These are phyloP conservation scores for Spilarctia lutea DNA, from an alignment of 2,888 invertebrate species.

Conservation along the genomic window DNA sequence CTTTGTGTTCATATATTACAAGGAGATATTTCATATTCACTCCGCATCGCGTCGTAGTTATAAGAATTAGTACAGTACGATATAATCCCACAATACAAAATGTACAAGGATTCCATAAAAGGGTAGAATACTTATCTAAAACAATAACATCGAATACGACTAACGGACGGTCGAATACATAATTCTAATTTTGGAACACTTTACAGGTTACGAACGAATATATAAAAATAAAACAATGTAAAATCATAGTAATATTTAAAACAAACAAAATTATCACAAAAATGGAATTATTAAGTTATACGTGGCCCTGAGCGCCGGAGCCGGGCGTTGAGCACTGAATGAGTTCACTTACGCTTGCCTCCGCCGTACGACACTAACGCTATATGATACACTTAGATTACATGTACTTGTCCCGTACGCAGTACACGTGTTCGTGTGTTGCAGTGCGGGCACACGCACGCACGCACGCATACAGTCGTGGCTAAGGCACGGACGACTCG, in stretches of 20 bases:
- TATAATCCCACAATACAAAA: constrained; percentile 39
- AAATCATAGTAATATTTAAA: constrained; percentile 20
- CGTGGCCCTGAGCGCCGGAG: constrained; percentile 32
- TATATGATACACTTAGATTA: constrained; percentile 41
- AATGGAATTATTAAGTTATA: constrained; percentile 32
- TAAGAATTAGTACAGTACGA: constrained; percentile 32
- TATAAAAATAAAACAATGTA: constrained; percentile 24
- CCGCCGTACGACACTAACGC: constrained; percentile 5
- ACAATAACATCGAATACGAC: constrained; percentile 42
- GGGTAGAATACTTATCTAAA: constrained; percentile 27
- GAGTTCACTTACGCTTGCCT: constrained; percentile 16
- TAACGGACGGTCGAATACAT: constrained; percentile 50
- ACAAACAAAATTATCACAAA: constrained; percentile 30
- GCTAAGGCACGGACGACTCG: constrained; percentile 73
- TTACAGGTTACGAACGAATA: constrained; percentile 29
- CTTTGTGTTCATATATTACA: constrained; percentile 16
- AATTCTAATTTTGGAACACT: constrained; percentile 45
- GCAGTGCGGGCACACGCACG: constrained; percentile 22
- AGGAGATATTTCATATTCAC: constrained; percentile 29
- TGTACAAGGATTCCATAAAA: constrained; percentile 40
- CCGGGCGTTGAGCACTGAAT: constrained; percentile 37
- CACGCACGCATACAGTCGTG: constrained; percentile 69
- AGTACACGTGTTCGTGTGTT: constrained; percentile 29
- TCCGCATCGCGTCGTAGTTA: constrained; percentile 19
- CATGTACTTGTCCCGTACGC: constrained; percentile 45